Evolutionary conservation across 2,888 invertebrate genomes (phyloP).

Genomic region (Chaetoderma sp.): DNA sequence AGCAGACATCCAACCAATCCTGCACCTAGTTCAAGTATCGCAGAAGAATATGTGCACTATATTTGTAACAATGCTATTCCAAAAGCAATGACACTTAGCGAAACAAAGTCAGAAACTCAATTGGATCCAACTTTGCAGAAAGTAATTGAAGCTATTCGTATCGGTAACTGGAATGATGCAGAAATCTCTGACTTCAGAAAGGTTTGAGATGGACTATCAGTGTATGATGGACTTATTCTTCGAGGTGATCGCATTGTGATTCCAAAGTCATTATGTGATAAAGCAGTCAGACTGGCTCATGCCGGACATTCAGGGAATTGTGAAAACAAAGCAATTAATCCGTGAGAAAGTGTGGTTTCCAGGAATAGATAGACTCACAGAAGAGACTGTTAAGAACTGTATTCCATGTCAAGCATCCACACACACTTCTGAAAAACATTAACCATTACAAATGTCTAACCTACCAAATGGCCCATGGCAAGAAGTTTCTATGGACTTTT

Average conservation of each 20-base stretch:
- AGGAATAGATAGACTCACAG: slow-evolving; percentile 21
- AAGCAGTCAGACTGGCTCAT: slow-evolving; percentile 30
- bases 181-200: background rate
- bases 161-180: background rate
- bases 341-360: slow-evolving; percentile 25
- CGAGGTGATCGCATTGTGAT: no score
- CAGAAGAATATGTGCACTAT: slow-evolving; percentile 32
- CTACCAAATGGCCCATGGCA: slow-evolving; percentile 7
- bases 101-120: background rate
- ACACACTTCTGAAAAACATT: background rate
- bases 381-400: slow-evolving; percentile 13
- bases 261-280: slow-evolving; percentile 23
- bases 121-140: background rate
- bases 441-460: background rate
- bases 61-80: slow-evolving; percentile 29
- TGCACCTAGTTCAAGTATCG: slow-evolving; percentile 12
- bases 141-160: background rate
- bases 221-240: background rate
- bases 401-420: slow-evolving; percentile 22
- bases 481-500: background rate
- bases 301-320: slow-evolving; percentile 27
- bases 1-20: slow-evolving; percentile 3
- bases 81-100: slow-evolving; percentile 35
- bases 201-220: background rate
- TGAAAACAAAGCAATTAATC: slow-evolving; percentile 13